phyloP scores from a whole-genome alignment of 2,888 invertebrate species.

The Clunio marinus region DNA sequence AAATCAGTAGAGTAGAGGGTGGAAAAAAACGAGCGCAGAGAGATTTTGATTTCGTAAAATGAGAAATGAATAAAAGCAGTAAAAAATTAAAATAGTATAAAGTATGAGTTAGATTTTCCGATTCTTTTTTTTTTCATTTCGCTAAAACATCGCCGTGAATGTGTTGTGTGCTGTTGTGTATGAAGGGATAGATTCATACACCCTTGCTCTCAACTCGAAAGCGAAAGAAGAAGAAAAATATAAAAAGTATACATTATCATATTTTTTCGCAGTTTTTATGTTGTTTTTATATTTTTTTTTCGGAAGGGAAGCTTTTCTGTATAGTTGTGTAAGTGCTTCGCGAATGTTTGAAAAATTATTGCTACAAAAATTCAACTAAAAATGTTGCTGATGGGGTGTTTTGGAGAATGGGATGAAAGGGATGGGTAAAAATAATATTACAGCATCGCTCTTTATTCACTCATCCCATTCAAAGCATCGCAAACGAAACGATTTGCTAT shows the following conservation, averaged over 20 bases:
- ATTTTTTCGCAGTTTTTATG: conserved; percentile 29
- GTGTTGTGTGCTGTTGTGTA: not conserved
- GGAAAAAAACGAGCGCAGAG: not conserved
- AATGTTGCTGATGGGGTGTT: conserved; percentile 13
- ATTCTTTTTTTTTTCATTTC: conserved; percentile 15
- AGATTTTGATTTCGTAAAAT: not conserved
- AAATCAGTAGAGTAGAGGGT: not conserved
- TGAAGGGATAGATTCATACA: not conserved
- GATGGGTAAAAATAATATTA: conserved; percentile 33
- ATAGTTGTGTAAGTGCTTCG: conserved; percentile 24
- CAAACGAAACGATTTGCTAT: conserved; percentile 14
- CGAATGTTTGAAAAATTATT: conserved; percentile 33
- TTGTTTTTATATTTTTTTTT: conserved; percentile 1
- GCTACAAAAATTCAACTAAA: conserved; percentile 37
- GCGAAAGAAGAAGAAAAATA: conserved; percentile 17
- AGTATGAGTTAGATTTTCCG: conserved; percentile 20
- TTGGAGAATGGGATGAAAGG: not conserved
- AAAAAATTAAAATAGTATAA: conserved; percentile 30
- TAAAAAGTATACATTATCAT: conserved; percentile 37
- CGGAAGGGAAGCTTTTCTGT: conserved; percentile 2
- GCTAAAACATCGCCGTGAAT: not conserved
- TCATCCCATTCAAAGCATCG: not conserved
- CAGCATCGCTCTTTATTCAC: conserved; percentile 26
- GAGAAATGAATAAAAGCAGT: conserved; percentile 36
- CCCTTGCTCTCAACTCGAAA: no score